Evolutionary conservation across 2,888 invertebrate genomes (phyloP), one percentile per base, ranked within the genome.

Genomic region (Plagodis pulveraria): DNA sequence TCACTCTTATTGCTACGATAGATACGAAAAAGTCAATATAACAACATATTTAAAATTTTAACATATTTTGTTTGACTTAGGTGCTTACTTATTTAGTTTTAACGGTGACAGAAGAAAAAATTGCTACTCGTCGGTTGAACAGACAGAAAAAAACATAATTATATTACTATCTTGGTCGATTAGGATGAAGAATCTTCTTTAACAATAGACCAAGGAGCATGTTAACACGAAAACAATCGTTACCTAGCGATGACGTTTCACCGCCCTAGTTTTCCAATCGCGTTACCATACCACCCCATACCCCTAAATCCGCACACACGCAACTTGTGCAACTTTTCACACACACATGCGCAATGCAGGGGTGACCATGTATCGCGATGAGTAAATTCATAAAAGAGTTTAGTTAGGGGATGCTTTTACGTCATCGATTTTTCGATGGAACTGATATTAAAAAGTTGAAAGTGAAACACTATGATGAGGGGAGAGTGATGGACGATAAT

Each of bases 231-330:
- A 55, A 38, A 52, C 52, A 62, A 62, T 71, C 67, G 69, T 74
- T 69, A 73, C 61, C 66, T 69, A 73, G 61, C 66, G 66, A 66
- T 69, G 62, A 57, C 56, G 71, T 72, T 69, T 79, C 80, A 76
- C 89, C 74, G 74, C 90, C 80, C 90, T 89, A 75, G 76, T 76
- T 81, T 76, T 75, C 81, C 83, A 80, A 82, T 83, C 79, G 81
- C 74, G 79, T 86, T 84, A 84, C 40, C 40, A 10, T 40, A 74
- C 73, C 70, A 70, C 78, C 77, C 77, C 76, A 75, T 70, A 11
- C 78, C 72, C 77, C 71, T 62, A 49, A 22, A 33, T 43, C n/a
- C 70, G 67, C 76, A 84, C 83, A 81, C 72, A 75, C 74, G 71
- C 75, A 75, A 64, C 66, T 74, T 80, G 79, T 85, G 81, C 83